Base-by-base conservation (phyloP, 2,888 invertebrate genomes). In the Drosophila longiperda region DNA sequence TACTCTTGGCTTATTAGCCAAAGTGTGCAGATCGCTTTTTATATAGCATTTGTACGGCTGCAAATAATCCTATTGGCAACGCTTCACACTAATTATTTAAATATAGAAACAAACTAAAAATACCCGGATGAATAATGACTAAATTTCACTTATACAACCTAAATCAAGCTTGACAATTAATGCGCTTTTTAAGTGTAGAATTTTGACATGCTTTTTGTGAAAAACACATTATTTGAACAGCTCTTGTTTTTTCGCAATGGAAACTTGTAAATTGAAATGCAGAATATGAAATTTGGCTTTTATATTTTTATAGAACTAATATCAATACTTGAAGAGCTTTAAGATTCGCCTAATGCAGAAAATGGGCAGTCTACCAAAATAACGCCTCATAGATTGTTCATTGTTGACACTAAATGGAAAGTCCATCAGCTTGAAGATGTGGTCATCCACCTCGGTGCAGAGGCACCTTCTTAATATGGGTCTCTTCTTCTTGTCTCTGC, bases 391-490 rank as follows among this genome's bases (percentile, higher is more conserved):
- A 3, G 50, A 20, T 3, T 2, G 3, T 2, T 11, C n/a, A 1
- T 5, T 1, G 5, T 0, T 1, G 1, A 40, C 3, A 12, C 2
- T 12, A 9, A 2, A 1, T 5, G 48, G 33, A 1, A 74, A 17
- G 8, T 72, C 59, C 55, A 66, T 12, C 20, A 72, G 26, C 2
- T 52, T 59, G 23, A 12, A 66, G 1, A 72, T 8, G 5, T 52
- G 29, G 8, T 55, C 55, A 4, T 66, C 34, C 0, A 66, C 1
- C 38, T 66, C 58, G 8, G 54, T 59, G 73, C 78, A 72, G 5
- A 77, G 8, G 40, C 62, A 71, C 0, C 42, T 57, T 6, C 26
- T 32, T 2, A 15, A 8, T 7, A 15, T 15, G 20, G 7, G 33
- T 1, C 20, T 20, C 20, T 32, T 52, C 3, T 17, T 53, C 5